Conservation (phyloP, 2,888 invertebrate genomes). For the Torymus auratus region DNA sequence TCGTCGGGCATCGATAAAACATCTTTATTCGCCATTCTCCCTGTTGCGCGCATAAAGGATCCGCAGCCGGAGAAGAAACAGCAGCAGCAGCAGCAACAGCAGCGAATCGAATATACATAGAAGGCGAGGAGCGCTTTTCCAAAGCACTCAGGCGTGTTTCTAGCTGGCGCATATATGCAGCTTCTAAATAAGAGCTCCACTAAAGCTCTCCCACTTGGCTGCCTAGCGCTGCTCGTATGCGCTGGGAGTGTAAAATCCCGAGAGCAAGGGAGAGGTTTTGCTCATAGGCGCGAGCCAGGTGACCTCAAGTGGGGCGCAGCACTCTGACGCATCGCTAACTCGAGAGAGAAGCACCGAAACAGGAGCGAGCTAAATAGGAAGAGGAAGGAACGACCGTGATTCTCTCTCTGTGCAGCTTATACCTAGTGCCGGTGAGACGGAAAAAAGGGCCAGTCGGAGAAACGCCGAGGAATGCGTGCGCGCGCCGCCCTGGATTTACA, state of each 20-base stretch:
- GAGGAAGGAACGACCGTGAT: neutral
- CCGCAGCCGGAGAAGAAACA: neutral
- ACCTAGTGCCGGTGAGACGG: neutral
- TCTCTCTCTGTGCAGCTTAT: neutral
- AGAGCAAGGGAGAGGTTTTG: neutral
- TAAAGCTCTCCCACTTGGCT: neutral
- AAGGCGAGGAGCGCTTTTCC: neutral
- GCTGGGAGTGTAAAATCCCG: conserved; percentile 33
- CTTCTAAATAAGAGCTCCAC: conserved; percentile 39
- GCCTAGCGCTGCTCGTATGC: neutral
- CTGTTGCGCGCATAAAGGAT: conserved; percentile 32
- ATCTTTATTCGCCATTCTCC: conserved; percentile 52
- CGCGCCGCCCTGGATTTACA: too few species aligned
- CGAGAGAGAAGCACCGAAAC: neutral
- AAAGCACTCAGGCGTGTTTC: conserved; percentile 13
- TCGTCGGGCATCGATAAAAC: conserved; percentile 39
- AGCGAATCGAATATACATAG: neutral
- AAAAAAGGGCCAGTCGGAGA: neutral
- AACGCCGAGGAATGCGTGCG: too few species aligned
- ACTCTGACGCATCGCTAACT: neutral
- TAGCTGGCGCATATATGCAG: neutral
- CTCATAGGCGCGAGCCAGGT: neutral
- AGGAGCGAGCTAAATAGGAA: neutral
- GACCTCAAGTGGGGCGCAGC: too few species aligned
- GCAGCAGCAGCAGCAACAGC: neutral